These are phyloP conservation scores for Xiphophorus hellerii DNA, from an alignment of 2,113 vertebrate species.

Conservation along the genomic window DNA sequence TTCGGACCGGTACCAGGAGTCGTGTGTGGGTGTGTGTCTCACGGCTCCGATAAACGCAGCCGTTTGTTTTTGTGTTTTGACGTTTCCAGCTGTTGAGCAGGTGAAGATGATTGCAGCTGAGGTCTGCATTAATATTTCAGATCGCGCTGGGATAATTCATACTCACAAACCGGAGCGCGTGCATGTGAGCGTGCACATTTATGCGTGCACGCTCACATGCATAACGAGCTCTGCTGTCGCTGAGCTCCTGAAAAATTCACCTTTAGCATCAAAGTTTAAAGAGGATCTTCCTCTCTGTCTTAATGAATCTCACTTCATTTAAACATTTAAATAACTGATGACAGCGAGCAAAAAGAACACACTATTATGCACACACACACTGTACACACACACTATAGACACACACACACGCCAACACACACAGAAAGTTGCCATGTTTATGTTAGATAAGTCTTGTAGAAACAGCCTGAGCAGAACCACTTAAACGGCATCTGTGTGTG, in stretches of 20 bases:
- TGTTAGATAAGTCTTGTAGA: background rate
- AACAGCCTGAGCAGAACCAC: background rate
- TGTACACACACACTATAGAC: conserved; percentile 3
- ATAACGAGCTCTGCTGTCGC: conserved; percentile 68
- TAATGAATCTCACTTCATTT: conserved; percentile 97
- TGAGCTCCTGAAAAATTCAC: conserved; percentile 91
- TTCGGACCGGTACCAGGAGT: no score
- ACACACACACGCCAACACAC: conserved; percentile 1
- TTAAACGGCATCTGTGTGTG: background rate
- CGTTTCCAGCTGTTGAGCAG: conserved; percentile 23
- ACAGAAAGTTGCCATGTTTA: conserved; percentile 5
- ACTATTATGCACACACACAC: conserved; percentile 32
- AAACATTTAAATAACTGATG: conserved; percentile 72
- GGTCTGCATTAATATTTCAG: conserved; percentile 63
- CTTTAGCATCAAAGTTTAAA: conserved; percentile 95
- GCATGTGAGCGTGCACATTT: background rate
- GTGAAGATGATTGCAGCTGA: conserved; percentile 61
- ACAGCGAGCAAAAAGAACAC: conserved; percentile 83
- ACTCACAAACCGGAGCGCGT: background rate
- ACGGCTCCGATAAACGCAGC: background rate
- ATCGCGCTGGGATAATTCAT: conserved; percentile 51
- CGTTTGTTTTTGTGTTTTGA: background rate
- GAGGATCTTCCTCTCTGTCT: conserved; percentile 84
- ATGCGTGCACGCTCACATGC: conserved; percentile 1
- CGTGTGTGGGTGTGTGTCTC: background rate